Percentiles rank a stretch among this genome's conserved stretches.
These are phyloP conservation scores for Phalera bucephala DNA, from an alignment of 2,888 invertebrate genomes.

Conservation along the genomic window DNA sequence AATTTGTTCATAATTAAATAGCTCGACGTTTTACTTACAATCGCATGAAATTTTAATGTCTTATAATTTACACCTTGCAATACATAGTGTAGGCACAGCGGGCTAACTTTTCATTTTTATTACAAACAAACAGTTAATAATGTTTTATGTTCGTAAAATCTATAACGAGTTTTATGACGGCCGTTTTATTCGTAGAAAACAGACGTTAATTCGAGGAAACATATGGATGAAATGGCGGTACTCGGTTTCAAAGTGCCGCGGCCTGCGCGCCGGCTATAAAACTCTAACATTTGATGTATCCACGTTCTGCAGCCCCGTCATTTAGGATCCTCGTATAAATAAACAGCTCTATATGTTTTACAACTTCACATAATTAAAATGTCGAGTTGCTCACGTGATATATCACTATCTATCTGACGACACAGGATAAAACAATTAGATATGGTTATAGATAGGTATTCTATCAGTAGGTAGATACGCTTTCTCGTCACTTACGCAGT, in stretches of 20 bases:
- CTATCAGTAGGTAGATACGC: no score
- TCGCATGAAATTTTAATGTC: background rate
- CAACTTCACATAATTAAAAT: conserved; percentile 51
- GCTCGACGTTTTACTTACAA: no score
- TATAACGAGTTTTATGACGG: conserved; percentile 72
- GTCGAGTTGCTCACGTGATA: conserved; percentile 33
- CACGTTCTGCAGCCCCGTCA: conserved; percentile 61
- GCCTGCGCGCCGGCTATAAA: conserved; percentile 58
- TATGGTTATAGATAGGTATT: no score
- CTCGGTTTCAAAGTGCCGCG: conserved; percentile 78
- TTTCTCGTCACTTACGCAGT: no score
- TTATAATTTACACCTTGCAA: conserved; percentile 7
- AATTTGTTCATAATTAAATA: no score
- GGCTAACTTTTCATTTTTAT: conserved; percentile 41
- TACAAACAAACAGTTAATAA: conserved; percentile 71
- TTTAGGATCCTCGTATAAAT: conserved; percentile 63
- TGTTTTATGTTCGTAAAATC: conserved; percentile 65
- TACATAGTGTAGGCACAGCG: conserved; percentile 1
- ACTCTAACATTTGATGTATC: conserved; percentile 70
- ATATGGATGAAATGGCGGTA: conserved; percentile 77
- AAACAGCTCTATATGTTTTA: conserved; percentile 69
- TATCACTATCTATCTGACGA: conserved; percentile 22
- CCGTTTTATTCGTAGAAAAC: conserved; percentile 78
- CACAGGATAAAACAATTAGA: conserved; percentile 2
- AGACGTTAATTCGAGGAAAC: conserved; percentile 81